Percentiles rank a stretch among this genome's conserved stretches.
These are phyloP conservation scores for Coregonus clupeaformis DNA, from an alignment of 2,113 vertebrate genomes.

Conservation along the genomic window DNA sequence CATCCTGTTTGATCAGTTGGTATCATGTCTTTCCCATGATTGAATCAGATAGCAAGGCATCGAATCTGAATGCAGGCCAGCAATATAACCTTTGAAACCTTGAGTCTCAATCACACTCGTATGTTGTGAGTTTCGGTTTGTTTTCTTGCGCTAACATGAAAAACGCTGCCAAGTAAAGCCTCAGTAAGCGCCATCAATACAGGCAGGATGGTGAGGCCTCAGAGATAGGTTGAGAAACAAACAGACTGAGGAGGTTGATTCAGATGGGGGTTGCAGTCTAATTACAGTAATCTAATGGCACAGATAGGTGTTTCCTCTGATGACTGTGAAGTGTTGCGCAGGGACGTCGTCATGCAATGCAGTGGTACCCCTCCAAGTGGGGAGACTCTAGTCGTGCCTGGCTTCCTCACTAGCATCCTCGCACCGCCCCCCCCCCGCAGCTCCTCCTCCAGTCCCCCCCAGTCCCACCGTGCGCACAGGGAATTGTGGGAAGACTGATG, in stretches of 20 bases:
- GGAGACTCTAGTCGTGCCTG: not conserved
- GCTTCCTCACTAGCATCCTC: constrained; percentile 36
- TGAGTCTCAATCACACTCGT: no score
- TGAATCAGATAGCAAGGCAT: no score
- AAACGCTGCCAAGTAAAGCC: not conserved
- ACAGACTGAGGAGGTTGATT: not conserved
- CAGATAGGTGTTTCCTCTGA: not conserved
- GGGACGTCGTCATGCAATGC: not conserved
- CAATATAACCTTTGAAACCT: no score
- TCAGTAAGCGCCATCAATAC: not conserved
- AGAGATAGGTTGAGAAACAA: constrained; percentile 21
- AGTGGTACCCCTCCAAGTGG: no score
- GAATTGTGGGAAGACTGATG: constrained; percentile 36
- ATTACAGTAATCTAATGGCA: constrained; percentile 19
- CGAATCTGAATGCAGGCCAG: no score
- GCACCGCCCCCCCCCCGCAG: constrained; percentile 25
- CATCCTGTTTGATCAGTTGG: no score
- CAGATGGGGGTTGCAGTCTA: constrained; percentile 6
- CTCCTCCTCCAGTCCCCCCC: no score
- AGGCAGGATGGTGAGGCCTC: constrained; percentile 1
- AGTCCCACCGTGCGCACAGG: constrained; percentile 36
- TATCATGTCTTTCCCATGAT: no score
- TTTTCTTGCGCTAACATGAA: not conserved
- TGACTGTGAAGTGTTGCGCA: not conserved
- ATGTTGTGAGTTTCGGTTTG: not conserved